These are phyloP conservation scores for Prenolepis imparis DNA, from an alignment of 2,888 invertebrate genomes.

Conservation along the genomic window DNA sequence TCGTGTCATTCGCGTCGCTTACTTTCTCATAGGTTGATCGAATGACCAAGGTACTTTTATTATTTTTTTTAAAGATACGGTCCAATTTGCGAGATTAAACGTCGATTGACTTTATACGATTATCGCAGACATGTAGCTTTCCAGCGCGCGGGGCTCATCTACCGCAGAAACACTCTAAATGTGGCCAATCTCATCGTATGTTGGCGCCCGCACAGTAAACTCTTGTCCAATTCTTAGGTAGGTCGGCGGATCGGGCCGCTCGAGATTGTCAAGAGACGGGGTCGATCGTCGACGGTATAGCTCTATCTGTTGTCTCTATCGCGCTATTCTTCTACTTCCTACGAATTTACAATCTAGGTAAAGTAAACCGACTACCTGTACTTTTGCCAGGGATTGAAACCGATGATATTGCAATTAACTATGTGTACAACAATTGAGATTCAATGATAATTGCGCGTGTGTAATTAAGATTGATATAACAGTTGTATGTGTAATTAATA, in stretches of 20 bases:
- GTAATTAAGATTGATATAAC: background rate
- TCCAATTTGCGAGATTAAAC: constrained; percentile 12
- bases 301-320: constrained; percentile 79
- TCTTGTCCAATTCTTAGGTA: constrained; percentile 86
- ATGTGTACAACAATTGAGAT: background rate
- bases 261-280: constrained; percentile 58
- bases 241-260: constrained; percentile 75
- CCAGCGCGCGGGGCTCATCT: constrained; percentile 68
- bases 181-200: constrained; percentile 82
- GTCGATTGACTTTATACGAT: background rate
- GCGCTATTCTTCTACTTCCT: constrained; percentile 75
- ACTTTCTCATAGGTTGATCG: background rate
- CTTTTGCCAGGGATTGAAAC: constrained; percentile 21
- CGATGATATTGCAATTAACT: background rate
- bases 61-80: background rate
- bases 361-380: constrained; percentile 49
- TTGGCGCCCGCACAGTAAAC: constrained; percentile 86
- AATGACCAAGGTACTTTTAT: background rate
- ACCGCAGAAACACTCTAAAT: constrained; percentile 75
- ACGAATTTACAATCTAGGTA: constrained; percentile 62
- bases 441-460: background rate
- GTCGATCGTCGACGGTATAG: constrained; percentile 75
- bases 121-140: constrained; percentile 45
- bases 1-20: background rate
- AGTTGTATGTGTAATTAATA: background rate